Evolutionary conservation across 2,797 vertebrate genomes (phyloP), one percentile per base, ranked within the genome.

Genomic region (Sorex maritimensis): DNA sequence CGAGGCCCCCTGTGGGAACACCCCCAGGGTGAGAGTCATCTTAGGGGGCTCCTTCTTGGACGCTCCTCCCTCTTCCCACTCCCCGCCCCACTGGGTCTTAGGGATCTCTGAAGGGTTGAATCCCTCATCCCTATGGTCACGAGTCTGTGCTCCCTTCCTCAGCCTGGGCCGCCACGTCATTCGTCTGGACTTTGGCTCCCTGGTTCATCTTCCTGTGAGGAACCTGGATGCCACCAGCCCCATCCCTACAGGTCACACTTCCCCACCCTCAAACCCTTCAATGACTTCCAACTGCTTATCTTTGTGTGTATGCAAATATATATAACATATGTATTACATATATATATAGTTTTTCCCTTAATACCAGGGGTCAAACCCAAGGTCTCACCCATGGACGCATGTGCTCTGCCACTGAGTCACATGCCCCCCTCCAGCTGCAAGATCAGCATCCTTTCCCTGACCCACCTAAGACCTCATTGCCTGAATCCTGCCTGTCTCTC

Each of bases 191-290:
- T 55, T 78, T 24, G 23, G 41, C 52, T 75, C 75, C 65, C 83
- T n/a, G 30, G 0, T 1, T 2, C 24, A 55, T 19, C 72, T 61
- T 41, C 44, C 19, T 24, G 12, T 5, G 1, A 1, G n/a, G 1
- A 28, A 1, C 12, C 30, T 2, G 6, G 15, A 28, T 46, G 44
- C 46, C 46, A 30, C 38, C 21, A 41, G 19, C 26, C 24, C 24
- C 24, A 61, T 79, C 26, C 13, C n/a, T 0, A 49, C 38, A 12
- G 26, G n/a, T 55, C 81, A 38, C 49, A 7, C 0, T 49, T 46
- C n/a, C 61, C 77, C 30, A 34, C 17, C 26, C 65, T 10, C 3
- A 38, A 69, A 41, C 38, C 34, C 73, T 23, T 23, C 58, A 44
- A 0, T 9, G 34, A 44, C 83, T 63, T 78, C 71, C 81, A 19